Base-by-base conservation (phyloP, 2,797 vertebrate genomes). In the Hybognathus amarus region DNA sequence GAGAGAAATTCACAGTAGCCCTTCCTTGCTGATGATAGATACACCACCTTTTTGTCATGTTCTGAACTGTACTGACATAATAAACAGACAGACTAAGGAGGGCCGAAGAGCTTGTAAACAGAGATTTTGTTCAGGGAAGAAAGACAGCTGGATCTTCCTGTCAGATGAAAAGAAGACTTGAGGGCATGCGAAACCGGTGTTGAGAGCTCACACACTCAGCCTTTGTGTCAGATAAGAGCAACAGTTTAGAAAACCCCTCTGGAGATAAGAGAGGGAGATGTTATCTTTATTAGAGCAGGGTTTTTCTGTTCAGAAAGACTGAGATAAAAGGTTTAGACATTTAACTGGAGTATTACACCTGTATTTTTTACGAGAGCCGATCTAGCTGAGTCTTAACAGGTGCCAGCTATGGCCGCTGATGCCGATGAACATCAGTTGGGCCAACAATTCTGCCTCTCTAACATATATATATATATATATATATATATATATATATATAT, bases 141-240 rank as follows among this genome's bases (percentile, higher is more conserved):
- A 61, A 40, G 18, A 80, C 38, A 20, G 36, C 66, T 30, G 78
- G n/a, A 59, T 42, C 38, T 70, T 70, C 6, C 24, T 59, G 78
- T 59, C 67, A 71, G 52, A 80, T 59, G 52, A 75, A 59, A 64
- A 56, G 77, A 56, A 30, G 36, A 18, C 66, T 56, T 54, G 17
- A 80, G 67, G 38, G 33, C 52, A 45, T 10, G 52, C 1, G 2
- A 24, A n/a, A 42, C n/a, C 18, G 9, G 17, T 42, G 40, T 56
- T 80, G 24, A 56, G 36, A 69, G n/a, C 36, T 2, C 17, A 42
- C 17, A 13, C 36, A 8, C 17, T 22, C 67, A 59, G 6, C 8
- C 12, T 47, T 71, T 47, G 68, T 81, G 79, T 81, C 79, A 20
- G 69, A 73, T 64, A 54, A 54, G 77, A 79, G 36, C 10, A 69